Base-by-base conservation (phyloP, 2,888 invertebrate genomes). In the Anaspis maculata region DNA sequence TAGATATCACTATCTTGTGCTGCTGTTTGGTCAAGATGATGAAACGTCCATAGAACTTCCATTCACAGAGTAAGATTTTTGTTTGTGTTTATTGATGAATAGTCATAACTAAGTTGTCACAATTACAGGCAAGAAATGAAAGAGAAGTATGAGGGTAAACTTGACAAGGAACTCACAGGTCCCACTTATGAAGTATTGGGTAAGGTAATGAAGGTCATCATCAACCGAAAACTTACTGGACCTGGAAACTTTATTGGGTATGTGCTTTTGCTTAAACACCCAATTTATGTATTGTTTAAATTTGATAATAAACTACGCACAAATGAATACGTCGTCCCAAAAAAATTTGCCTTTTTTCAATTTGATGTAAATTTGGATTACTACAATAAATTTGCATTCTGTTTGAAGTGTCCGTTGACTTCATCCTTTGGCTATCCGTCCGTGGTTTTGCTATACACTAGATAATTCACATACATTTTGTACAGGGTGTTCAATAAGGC, bases 101-200 rank as follows among this genome's bases (percentile, higher is more conserved):
- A 22, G 38, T 24, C 25, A 23, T 19, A 27, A 30, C 41, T 40
- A 29, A 19, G 13, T 38, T n/a, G n/a, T n/a, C n/a, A n/a, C n/a
- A n/a, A 68, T 42, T 34, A 32, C 57, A 88, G 85, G 37, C 84
- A 90, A 48, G 97, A 97, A 59, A 57, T 98, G 13, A 79, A 87
- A 59, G 85, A 88, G 39, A 94, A 95, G 62, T 98, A 90, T 65
- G 92, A 91, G 41, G 90, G 86, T 15, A 94, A 92, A 63, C 71
- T 98, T 41, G 73, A 82, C 6, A 90, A 90, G 60, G 90, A 95
- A 59, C 69, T 97, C 46, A 79, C 82, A 0, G 98, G 98, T 0
- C 88, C 89, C 0, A 87, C 92, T 1, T 96, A 88, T 59, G 97
- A 98, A 69, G 89, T 97, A 2, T 75, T 98, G 40, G 91, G 94